Evolutionary conservation across 2,888 invertebrate genomes (phyloP).

Genomic region (Eupeodes latifasciatus): DNA sequence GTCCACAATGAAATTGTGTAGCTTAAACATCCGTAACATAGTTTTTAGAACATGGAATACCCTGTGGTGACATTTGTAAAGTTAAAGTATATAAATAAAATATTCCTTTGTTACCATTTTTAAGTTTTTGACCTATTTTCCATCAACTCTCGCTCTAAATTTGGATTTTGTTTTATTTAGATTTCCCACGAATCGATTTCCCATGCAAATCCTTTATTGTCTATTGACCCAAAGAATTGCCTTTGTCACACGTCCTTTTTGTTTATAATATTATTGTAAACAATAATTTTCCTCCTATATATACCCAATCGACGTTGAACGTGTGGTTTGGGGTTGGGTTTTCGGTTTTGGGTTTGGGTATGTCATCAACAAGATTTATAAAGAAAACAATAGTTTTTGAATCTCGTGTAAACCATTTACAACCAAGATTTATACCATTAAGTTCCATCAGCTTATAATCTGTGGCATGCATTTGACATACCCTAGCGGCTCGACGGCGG

Average conservation of each 20-base stretch:
- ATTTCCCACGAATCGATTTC: slow-evolving; percentile 42
- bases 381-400: slow-evolving; percentile 33
- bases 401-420: slow-evolving; percentile 36
- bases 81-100: background rate
- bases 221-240: slow-evolving; percentile 17
- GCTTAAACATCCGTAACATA: no score
- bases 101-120: background rate
- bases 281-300: background rate
- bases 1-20: no score
- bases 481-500: slow-evolving; percentile 20
- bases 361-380: slow-evolving; percentile 15
- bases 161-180: background rate
- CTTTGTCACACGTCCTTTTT: slow-evolving; percentile 20
- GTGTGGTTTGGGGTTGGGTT: no score
- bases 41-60: no score
- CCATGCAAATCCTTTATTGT: slow-evolving; percentile 31
- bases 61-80: no score
- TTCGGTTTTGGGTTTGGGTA: background rate
- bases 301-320: no score
- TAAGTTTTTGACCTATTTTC: slow-evolving; percentile 10
- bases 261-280: slow-evolving; percentile 1
- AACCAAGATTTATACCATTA: slow-evolving; percentile 49
- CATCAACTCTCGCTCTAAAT: background rate
- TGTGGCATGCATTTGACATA: slow-evolving; percentile 66
- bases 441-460: slow-evolving; percentile 33